These are phyloP conservation scores for Mandrillus leucophaeus DNA, from an alignment of 2,113 vertebrate species.

Conservation along the genomic window DNA sequence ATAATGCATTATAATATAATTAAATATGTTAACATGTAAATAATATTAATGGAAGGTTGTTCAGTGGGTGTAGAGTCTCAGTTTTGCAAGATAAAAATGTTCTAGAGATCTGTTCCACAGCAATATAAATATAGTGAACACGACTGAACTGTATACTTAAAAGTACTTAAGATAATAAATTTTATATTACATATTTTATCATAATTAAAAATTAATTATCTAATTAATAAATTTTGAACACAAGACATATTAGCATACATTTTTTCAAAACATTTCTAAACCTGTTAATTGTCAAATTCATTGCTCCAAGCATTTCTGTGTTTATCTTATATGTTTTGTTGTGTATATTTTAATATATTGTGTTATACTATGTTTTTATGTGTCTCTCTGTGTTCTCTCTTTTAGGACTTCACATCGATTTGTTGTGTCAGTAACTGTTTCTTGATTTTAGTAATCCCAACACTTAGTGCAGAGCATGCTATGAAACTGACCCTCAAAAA, in stretches of 20 bases:
- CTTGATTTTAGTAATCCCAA: neutral
- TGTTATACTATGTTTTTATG: neutral
- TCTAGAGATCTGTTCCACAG: neutral
- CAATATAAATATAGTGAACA: neutral
- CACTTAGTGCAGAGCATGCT: fast-evolving
- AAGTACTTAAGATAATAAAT: neutral
- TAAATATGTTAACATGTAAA: neutral
- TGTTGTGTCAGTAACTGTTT: neutral
- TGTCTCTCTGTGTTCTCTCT: neutral
- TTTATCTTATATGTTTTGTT: neutral
- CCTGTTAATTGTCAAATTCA: neutral
- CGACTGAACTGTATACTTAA: neutral
- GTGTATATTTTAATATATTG: neutral
- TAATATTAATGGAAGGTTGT: neutral
- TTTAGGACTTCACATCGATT: neutral
- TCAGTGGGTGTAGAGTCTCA: neutral
- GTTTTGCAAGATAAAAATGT: neutral
- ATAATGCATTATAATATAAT: neutral
- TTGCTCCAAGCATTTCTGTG: neutral
- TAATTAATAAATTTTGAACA: neutral
- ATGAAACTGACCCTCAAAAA: neutral
- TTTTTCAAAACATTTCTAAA: neutral
- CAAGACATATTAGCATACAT: neutral
- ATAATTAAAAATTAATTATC: neutral
- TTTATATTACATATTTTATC: neutral